Evolutionary conservation across 2,888 invertebrate species (phyloP).

Genomic region (Microchrysa polita): DNA sequence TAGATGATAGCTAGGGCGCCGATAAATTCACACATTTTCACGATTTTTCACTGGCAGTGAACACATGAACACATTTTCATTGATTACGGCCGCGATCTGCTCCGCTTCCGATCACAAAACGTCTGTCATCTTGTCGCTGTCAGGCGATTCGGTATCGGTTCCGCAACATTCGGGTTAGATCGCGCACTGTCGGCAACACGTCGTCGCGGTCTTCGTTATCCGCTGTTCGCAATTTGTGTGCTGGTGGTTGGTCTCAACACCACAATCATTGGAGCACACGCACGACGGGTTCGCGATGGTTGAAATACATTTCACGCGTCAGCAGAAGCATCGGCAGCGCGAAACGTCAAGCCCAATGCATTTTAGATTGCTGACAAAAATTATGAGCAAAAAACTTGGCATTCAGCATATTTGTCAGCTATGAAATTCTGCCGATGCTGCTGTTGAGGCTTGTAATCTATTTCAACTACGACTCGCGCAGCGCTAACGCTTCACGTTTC

Average conservation of each 20-base stretch:
- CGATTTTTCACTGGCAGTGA: conserved; percentile 38
- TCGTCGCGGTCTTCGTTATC: conserved; percentile 14
- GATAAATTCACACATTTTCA: conserved; percentile 32
- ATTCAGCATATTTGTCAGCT: too few species aligned
- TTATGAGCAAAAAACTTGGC: too few species aligned
- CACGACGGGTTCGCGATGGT: conserved; percentile 23
- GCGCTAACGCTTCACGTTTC: conserved; percentile 6
- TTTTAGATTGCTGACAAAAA: too few species aligned
- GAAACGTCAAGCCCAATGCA: too few species aligned
- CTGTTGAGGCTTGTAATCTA: too few species aligned
- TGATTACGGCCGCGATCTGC: conserved; percentile 68
- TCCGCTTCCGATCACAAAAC: conserved; percentile 72
- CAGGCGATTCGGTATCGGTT: conserved; percentile 44
- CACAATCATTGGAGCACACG: conserved; percentile 27
- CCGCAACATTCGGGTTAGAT: conserved; percentile 5
- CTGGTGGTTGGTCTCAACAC: too few species aligned
- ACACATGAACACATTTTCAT: conserved; percentile 59
- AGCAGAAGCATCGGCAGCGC: too few species aligned
- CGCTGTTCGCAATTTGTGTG: conserved; percentile 5
- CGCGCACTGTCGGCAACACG: conserved; percentile 20
- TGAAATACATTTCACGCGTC: too few species aligned
- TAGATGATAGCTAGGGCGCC: too few species aligned
- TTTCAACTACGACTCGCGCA: conserved; percentile 29
- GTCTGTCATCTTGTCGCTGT: conserved; percentile 78
- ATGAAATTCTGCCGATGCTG: too few species aligned